These are phyloP conservation scores for Spodoptera exigua DNA, from an alignment of 2,888 invertebrate species.

Conservation along the genomic window DNA sequence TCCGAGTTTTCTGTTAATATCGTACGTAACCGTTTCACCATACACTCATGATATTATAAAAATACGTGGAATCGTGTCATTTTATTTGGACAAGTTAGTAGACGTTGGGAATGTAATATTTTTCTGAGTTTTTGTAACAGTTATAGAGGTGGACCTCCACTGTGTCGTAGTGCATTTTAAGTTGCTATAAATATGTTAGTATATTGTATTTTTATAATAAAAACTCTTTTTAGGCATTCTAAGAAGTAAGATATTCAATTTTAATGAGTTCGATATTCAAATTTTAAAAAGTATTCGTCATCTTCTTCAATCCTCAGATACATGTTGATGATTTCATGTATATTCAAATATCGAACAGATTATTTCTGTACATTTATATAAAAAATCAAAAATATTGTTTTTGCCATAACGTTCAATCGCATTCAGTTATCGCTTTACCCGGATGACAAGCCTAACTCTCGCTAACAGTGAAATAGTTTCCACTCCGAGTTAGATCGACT, in stretches of 20 bases:
- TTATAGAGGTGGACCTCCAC: not conserved
- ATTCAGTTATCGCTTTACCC: slow-evolving; percentile 22
- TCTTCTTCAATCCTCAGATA: no score
- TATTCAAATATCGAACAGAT: no score
- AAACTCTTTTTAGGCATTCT: no score
- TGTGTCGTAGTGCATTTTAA: slow-evolving; percentile 9
- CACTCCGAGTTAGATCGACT: slow-evolving; percentile 51
- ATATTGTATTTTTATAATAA: no score
- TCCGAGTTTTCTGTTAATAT: slow-evolving; percentile 59
- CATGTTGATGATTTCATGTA: no score
- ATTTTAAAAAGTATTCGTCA: no score
- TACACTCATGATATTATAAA: slow-evolving; percentile 64
- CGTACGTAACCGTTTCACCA: slow-evolving; percentile 52
- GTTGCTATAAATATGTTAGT: not conserved
- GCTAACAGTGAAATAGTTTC: slow-evolving; percentile 51
- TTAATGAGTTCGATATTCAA: no score
- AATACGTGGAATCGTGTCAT: slow-evolving; percentile 57
- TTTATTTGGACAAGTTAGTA: slow-evolving; percentile 59
- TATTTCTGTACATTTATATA: slow-evolving; percentile 11
- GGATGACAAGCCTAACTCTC: slow-evolving; percentile 24
- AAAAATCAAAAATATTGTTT: no score
- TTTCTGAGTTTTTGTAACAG: slow-evolving; percentile 9
- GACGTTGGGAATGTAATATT: slow-evolving; percentile 43
- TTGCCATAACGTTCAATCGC: slow-evolving; percentile 6
- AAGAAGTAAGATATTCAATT: no score